These are phyloP conservation scores for Morus bassanus DNA, from an alignment of 2,797 vertebrate genomes.

Conservation along the genomic window DNA sequence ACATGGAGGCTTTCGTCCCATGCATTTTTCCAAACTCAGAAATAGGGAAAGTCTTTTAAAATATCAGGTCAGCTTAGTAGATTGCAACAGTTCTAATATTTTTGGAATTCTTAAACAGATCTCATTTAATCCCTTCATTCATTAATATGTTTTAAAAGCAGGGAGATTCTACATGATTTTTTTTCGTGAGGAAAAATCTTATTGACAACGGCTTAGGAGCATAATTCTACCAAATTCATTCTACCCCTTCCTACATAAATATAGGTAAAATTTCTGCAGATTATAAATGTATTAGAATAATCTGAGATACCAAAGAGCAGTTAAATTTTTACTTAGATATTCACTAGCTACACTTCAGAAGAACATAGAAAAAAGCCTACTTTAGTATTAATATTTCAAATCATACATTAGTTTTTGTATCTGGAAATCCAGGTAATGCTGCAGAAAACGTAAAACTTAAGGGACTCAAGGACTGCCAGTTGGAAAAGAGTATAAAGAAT, in stretches of 20 bases:
- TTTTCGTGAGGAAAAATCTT: not conserved
- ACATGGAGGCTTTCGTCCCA: not conserved
- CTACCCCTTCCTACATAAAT: not conserved
- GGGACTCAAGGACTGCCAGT: conserved; percentile 2
- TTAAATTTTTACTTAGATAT: not conserved
- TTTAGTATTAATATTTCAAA: not conserved
- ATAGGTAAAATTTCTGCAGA: not conserved
- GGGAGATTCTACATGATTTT: not conserved
- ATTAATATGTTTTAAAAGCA: not conserved
- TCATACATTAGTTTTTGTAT: not conserved
- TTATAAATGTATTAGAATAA: not conserved
- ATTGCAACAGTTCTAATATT: not conserved
- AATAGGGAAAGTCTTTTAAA: not conserved
- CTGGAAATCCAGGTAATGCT: conserved; percentile 23
- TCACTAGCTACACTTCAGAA: not conserved
- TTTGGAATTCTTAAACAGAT: not conserved
- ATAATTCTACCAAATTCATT: not conserved
- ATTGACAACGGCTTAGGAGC: not conserved
- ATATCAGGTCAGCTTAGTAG: not conserved
- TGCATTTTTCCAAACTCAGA: conserved; percentile 1
- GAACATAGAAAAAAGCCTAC: not conserved
- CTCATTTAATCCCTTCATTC: not conserved
- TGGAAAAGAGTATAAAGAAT: conserved; percentile 10
- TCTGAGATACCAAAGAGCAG: not conserved
- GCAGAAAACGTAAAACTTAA: not conserved